Evolutionary conservation across 2,888 invertebrate genomes (phyloP).

Genomic region (Callyntrura guangdongensis): DNA sequence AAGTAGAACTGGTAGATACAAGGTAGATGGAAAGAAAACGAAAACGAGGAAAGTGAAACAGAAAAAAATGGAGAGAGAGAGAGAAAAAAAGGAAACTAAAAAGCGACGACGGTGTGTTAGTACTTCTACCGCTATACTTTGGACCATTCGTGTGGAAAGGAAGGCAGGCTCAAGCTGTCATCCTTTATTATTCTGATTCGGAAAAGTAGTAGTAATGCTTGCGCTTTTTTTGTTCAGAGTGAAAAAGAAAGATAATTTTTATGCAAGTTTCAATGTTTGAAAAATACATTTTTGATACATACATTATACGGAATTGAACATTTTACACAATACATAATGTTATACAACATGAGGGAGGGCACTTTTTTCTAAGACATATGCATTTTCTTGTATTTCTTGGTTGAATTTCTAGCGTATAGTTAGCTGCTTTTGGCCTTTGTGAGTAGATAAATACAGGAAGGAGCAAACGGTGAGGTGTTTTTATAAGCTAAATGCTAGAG

Average conservation of each 20-base stretch:
- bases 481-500: constrained; percentile 21
- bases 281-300: constrained; percentile 62
- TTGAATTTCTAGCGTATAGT: background rate
- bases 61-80: constrained; percentile 41
- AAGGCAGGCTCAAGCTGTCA: constrained; percentile 77
- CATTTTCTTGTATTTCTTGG: background rate
- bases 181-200: constrained; percentile 78
- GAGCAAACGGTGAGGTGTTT: constrained; percentile 28
- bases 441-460: constrained; percentile 24
- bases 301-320: background rate
- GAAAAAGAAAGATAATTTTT: constrained; percentile 72
- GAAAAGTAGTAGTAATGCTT: constrained; percentile 76
- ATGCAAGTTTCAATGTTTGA: constrained; percentile 58
- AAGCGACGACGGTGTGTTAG: constrained; percentile 9
- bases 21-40: background rate
- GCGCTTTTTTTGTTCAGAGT: constrained; percentile 53
- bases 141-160: constrained; percentile 71
- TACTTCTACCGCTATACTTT: background rate
- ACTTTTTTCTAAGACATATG: background rate
- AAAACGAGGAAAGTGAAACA: constrained; percentile 29
- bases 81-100: constrained; percentile 15
- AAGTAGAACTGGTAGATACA: constrained; percentile 14
- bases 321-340: background rate
- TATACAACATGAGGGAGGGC: too few relatives aligned
- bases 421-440: background rate